These are phyloP conservation scores for Trachelus troglodyta DNA, from an alignment of 2,888 invertebrate species.

Conservation along the genomic window DNA sequence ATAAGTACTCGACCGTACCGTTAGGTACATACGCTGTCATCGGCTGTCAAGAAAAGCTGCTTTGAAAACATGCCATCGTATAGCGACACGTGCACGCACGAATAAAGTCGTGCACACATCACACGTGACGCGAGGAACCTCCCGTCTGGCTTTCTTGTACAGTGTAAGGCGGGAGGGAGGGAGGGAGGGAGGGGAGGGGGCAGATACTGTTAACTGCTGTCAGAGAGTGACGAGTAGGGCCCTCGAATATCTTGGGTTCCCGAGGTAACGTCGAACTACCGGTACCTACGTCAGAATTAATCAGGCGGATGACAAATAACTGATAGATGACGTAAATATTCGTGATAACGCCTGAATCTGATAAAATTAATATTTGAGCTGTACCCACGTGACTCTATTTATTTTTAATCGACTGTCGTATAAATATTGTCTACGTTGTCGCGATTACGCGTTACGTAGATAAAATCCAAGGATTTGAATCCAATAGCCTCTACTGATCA, in stretches of 20 bases:
- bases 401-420: neutral
- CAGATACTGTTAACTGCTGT: constrained; percentile 52
- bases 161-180: constrained; percentile 20
- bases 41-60: constrained; percentile 32
- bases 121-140: neutral
- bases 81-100: constrained; percentile 5
- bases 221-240: constrained; percentile 40
- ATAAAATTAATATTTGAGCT: no score
- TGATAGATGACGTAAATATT: neutral
- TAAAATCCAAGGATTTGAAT: neutral
- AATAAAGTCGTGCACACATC: neutral
- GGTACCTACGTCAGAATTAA: neutral
- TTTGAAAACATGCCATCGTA: neutral
- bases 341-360: no score
- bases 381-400: neutral
- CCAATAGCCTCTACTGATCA: neutral
- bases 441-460: neutral
- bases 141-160: constrained; percentile 18
- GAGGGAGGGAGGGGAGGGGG: constrained; percentile 28
- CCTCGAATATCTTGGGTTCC: constrained; percentile 9
- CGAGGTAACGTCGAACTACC: neutral
- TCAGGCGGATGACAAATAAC: neutral
- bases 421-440: no score
- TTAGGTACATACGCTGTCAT: constrained; percentile 45
- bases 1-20: constrained; percentile 26